A percentile compares a stretch with the other conserved stretches of the same genome.
These are phyloP conservation scores for Mythimna albipuncta DNA, from an alignment of 2,888 invertebrate genomes.

Conservation along the genomic window DNA sequence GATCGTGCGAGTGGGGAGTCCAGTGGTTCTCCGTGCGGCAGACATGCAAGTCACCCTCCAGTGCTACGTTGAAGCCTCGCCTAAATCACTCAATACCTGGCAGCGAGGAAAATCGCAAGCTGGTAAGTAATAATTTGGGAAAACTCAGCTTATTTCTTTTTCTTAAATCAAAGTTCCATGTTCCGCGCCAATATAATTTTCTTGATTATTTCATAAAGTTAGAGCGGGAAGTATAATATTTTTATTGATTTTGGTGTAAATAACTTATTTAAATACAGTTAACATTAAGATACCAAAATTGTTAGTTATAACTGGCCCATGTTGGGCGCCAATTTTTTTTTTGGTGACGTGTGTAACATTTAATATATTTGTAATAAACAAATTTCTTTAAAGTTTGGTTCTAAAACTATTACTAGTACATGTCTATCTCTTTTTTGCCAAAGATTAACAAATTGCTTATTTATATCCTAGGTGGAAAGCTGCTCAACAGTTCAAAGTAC, in stretches of 20 bases:
- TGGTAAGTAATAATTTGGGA: constrained; percentile 65
- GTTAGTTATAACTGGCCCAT: not conserved
- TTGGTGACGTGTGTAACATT: too few species aligned
- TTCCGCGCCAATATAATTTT: not conserved
- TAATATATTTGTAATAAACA: too few species aligned
- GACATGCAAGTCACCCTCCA: constrained; percentile 95
- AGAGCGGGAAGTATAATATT: not conserved
- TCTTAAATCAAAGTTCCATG: not conserved
- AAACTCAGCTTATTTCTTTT: not conserved
- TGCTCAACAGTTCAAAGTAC: constrained; percentile 94
- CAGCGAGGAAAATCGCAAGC: constrained; percentile 82
- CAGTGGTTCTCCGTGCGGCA: constrained; percentile 95
- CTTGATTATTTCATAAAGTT: not conserved
- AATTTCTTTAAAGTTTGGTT: not conserved
- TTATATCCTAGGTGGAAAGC: constrained; percentile 91
- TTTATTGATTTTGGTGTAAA: not conserved
- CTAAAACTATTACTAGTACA: not conserved
- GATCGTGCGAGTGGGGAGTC: constrained; percentile 94
- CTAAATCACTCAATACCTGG: constrained; percentile 96
- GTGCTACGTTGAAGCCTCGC: constrained; percentile 96
- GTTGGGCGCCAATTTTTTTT: constrained; percentile 7
- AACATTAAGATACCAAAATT: not conserved
- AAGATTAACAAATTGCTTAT: not conserved
- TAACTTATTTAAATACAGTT: not conserved
- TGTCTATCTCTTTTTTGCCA: not conserved